Base-by-base conservation (phyloP, 2,797 vertebrate species). In the Ctenopoma multispine region DNA sequence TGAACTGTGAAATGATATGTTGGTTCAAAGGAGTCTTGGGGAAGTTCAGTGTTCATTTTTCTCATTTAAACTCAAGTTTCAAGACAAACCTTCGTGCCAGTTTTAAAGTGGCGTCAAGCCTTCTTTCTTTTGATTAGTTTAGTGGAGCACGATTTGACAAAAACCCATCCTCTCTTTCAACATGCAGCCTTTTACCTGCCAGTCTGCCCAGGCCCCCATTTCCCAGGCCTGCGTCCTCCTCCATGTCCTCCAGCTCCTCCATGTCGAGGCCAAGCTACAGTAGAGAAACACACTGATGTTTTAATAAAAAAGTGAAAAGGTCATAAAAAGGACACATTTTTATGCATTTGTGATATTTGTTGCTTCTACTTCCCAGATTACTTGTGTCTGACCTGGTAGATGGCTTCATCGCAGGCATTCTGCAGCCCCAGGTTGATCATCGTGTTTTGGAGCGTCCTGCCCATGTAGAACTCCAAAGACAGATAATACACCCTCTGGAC, bases 401-500 rank as follows among this genome's bases (percentile, higher is more conserved):
- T 92, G n/a, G 98, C 96, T 75, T 99, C 98, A 0, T 99, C 97
- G 1, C 97, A 98, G 72, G 98, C 96, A 0, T 98, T 99, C 89
- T 99, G 97, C 88, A 99, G 91, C 8, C 98, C 98, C 60, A 99
- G 93, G 92, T 98, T 99, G 72, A 99, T 96, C 98, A 99, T 99
- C 2, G 98, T 99, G 92, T 99, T 99, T 79, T 98, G 97, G 43
- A 99, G 93, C 0, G 97, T 96, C 62, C 97, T 87, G 57, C 97
- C 97, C 96, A 99, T 99, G 89, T 99, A 99, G 90, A 99, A 99
- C 89, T 99, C 98, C 93, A 99, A 90, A 41, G 98, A 99, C 38
- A 99, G 96, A 77, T 99, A 99, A 82, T 99, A 99, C n/a, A 99
- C 95, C 80, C 98, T 94, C 98, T 99, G 15, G 18, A 54, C 3